phyloP scores from a whole-genome alignment of 2,113 vertebrate species.

The pig (Sus scrofa) region T2T-Sscrofa CM000829.6:20018501-20019000 shows the following conservation, averaged over 20 bases:
- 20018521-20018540: accelerated
- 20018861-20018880: background rate
- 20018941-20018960: background rate
- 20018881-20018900: background rate
- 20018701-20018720: background rate
- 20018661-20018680: background rate
- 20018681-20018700: background rate
- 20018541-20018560: background rate
- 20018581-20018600: accelerated
- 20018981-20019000: background rate
- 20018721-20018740: background rate
- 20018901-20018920: background rate
- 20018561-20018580: accelerated
- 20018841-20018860: accelerated
- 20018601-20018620: accelerated
- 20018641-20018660: background rate
- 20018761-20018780: background rate
- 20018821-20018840: background rate
- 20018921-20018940: accelerated
- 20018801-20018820: background rate
- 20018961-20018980: accelerated
- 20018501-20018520: too few relatives aligned
- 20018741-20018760: accelerated
- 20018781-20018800: accelerated
- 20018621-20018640: background rate